Conservation (phyloP, 1,140 invertebrate genomes). For the Scaptomyza graminum region DNA sequence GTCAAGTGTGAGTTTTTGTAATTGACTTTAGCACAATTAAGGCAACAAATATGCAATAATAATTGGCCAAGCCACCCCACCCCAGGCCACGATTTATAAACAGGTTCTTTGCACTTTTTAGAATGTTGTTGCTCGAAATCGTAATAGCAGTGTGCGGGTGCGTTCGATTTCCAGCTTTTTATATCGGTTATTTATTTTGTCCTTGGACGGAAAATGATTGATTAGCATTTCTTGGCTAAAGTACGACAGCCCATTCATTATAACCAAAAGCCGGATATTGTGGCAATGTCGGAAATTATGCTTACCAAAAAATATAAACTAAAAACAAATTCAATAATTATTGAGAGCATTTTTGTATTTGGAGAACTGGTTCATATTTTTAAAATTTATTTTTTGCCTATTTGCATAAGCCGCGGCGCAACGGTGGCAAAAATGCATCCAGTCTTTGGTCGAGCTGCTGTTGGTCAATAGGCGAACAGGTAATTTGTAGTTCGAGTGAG, state of each 20-base stretch:
- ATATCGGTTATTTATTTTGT: conserved; percentile 17
- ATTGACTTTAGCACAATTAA: conserved; percentile 43
- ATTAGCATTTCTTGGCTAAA: conserved; percentile 18
- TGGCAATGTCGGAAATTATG: conserved; percentile 24
- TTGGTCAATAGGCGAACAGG: conserved; percentile 40
- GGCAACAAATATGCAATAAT: conserved; percentile 13
- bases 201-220: conserved; percentile 45
- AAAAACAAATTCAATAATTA: background rate
- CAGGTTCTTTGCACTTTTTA: conserved; percentile 47
- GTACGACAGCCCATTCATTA: background rate
- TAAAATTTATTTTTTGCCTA: conserved; percentile 8
- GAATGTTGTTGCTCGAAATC: conserved; percentile 37
- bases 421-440: conserved; percentile 20
- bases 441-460: conserved; percentile 3
- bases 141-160: conserved; percentile 35
- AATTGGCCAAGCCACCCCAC: conserved; percentile 24
- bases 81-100: conserved; percentile 36
- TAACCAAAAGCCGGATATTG: conserved; percentile 42
- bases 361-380: conserved; percentile 30
- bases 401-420: conserved; percentile 18
- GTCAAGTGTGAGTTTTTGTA: conserved; percentile 40
- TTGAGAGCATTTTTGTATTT: conserved; percentile 1
- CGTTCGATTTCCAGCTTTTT: conserved; percentile 34
- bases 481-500: background rate
- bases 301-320: background rate